Percentiles rank a stretch among this genome's conserved stretches.
phyloP scores from a whole-genome alignment of 2,888 invertebrate genomes.

The Lasioglossum lativentre region DNA sequence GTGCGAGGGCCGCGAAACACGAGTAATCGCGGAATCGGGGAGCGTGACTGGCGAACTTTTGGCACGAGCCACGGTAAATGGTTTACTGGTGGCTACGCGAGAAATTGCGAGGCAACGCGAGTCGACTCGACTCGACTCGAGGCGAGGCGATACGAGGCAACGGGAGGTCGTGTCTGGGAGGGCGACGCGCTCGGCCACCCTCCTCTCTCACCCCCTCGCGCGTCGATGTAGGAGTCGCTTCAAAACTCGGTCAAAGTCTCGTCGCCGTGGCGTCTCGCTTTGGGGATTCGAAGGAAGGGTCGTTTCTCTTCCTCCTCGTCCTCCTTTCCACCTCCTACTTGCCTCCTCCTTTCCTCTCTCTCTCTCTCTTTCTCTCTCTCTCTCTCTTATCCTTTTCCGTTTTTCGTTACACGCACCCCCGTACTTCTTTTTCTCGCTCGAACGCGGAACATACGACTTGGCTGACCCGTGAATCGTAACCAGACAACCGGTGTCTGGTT shows the following conservation, averaged over 20 bases:
- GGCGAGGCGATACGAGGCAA: constrained; percentile 58
- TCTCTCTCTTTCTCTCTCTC: background rate
- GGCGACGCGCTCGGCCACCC: constrained; percentile 59
- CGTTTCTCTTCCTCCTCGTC: constrained; percentile 67
- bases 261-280: constrained; percentile 78
- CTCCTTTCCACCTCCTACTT: background rate
- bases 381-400: background rate
- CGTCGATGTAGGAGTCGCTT: constrained; percentile 76
- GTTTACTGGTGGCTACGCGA: constrained; percentile 66
- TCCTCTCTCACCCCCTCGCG: constrained; percentile 44
- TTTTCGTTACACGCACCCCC: background rate
- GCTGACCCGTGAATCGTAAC: constrained; percentile 35
- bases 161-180: constrained; percentile 71
- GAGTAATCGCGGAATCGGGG: constrained; percentile 35
- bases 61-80: constrained; percentile 66
- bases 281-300: constrained; percentile 78
- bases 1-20: background rate
- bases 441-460: constrained; percentile 46
- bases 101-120: constrained; percentile 54
- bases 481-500: constrained; percentile 23
- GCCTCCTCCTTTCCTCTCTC: background rate
- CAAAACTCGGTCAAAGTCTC: constrained; percentile 84
- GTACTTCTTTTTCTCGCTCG: background rate
- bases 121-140: constrained; percentile 21
- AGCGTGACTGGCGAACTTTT: constrained; percentile 65